Conservation (phyloP, 2,113 vertebrate genomes). For the Cathartes aura region DNA sequence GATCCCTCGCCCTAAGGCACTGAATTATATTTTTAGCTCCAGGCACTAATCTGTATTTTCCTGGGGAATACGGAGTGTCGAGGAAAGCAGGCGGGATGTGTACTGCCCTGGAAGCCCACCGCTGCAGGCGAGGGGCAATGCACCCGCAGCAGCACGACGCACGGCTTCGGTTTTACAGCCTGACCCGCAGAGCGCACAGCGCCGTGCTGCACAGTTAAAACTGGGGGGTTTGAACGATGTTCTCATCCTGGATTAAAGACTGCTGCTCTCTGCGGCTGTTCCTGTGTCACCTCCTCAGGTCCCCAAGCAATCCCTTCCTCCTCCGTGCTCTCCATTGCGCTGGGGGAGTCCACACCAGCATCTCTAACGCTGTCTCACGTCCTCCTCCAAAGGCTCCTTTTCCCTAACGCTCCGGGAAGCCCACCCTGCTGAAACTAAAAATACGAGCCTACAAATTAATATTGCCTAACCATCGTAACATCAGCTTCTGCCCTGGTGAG, state of each 20-base stretch:
- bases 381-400: background rate
- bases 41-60: background rate
- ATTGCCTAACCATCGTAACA: too few relatives aligned
- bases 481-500: background rate
- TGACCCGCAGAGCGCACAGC: background rate
- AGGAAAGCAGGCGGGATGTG: accelerated
- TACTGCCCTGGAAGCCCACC: background rate
- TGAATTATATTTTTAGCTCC: background rate
- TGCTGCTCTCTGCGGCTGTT: background rate
- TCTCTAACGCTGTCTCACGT: background rate
- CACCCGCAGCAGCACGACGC: background rate
- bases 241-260: background rate
- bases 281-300: background rate
- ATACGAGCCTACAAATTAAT: background rate
- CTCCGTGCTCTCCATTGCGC: background rate
- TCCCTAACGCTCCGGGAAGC: background rate
- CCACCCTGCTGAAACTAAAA: background rate
- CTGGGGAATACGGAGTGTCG: accelerated
- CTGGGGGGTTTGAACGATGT: background rate
- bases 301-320: background rate
- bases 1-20: background rate
- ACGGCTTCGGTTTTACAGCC: background rate
- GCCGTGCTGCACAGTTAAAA: background rate
- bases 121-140: background rate
- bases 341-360: background rate